These are phyloP conservation scores for Cladorhizidae sp. DNA, from an alignment of 37 sponge, comb jelly and placozoan genomes.

Conservation along the genomic window DNA sequence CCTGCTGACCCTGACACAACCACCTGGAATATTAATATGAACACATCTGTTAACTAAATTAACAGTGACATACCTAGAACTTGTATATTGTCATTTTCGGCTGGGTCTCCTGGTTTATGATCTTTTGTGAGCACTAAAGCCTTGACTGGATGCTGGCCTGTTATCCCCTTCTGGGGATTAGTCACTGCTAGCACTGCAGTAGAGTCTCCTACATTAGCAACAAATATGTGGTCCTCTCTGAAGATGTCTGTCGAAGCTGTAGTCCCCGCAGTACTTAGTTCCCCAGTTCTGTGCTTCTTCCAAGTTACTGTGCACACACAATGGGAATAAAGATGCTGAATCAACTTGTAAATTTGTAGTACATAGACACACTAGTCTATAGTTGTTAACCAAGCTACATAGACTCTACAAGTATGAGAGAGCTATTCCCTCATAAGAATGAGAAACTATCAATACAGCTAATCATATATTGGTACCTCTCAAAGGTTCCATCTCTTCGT, in stretches of 20 bases:
- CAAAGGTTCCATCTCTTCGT: constrained; percentile 70
- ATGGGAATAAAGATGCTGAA: not conserved
- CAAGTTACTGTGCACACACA: constrained; percentile 48
- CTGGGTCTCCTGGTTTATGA: constrained; percentile 91
- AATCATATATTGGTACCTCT: constrained; percentile 50
- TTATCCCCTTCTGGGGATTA: constrained; percentile 32
- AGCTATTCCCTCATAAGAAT: too few relatives aligned
- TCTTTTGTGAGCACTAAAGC: constrained; percentile 79
- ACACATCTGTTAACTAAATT: not conserved
- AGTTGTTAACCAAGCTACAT: not conserved
- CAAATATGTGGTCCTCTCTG: constrained; percentile 72
- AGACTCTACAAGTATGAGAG: too few relatives aligned
- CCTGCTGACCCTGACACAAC: constrained; percentile 49
- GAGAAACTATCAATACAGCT: not conserved
- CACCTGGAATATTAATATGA: constrained; percentile 39
- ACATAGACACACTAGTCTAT: too few relatives aligned
- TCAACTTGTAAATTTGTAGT: not conserved
- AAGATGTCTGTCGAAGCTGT: constrained; percentile 83
- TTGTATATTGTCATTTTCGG: constrained; percentile 69
- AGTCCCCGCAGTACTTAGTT: constrained; percentile 89
- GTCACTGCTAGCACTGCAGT: constrained; percentile 57
- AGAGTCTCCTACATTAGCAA: constrained; percentile 95
- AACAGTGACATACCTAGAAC: constrained; percentile 36
- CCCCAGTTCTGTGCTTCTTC: constrained; percentile 69
- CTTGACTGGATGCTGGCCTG: constrained; percentile 42